These are phyloP conservation scores for Neostethus bicornis DNA, from an alignment of 2,797 vertebrate species.

Conservation along the genomic window DNA sequence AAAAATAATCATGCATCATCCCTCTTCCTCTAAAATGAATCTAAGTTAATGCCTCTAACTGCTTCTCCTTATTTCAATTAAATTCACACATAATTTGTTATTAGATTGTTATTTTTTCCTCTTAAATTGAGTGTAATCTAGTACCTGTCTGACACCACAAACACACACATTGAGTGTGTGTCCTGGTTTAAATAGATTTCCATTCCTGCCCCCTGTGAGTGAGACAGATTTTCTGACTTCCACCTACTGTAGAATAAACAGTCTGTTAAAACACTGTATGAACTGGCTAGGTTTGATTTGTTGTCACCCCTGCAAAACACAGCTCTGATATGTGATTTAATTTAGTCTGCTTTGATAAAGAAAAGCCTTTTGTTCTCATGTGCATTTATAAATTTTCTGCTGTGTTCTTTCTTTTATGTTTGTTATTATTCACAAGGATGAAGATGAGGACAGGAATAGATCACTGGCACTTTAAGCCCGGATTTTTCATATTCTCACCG, in stretches of 20 bases:
- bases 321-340: conserved; percentile 62
- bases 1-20: not conserved
- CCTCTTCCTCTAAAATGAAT: not conserved
- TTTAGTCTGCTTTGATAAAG: conserved; percentile 51
- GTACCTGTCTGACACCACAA: conserved; percentile 13
- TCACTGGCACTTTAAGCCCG: conserved; percentile 97
- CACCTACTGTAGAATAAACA: conserved; percentile 45
- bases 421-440: conserved; percentile 72
- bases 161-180: conserved; percentile 16
- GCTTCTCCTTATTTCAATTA: not conserved
- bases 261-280: conserved; percentile 37
- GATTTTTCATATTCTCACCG: conserved; percentile 99
- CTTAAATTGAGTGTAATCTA: conserved; percentile 10
- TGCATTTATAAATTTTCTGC: conserved; percentile 55
- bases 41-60: conserved; percentile 1
- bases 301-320: conserved; percentile 58
- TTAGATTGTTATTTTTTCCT: not conserved
- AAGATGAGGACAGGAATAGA: conserved; percentile 84
- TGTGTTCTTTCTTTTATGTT: conserved; percentile 61
- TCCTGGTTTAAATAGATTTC: conserved; percentile 32
- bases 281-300: conserved; percentile 46
- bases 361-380: conserved; percentile 53
- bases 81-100: not conserved
- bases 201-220: conserved; percentile 37
- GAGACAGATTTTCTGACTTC: conserved; percentile 62